These are phyloP conservation scores for Pedionomus torquatus DNA, from an alignment of 2,113 vertebrate species.

Conservation along the genomic window DNA sequence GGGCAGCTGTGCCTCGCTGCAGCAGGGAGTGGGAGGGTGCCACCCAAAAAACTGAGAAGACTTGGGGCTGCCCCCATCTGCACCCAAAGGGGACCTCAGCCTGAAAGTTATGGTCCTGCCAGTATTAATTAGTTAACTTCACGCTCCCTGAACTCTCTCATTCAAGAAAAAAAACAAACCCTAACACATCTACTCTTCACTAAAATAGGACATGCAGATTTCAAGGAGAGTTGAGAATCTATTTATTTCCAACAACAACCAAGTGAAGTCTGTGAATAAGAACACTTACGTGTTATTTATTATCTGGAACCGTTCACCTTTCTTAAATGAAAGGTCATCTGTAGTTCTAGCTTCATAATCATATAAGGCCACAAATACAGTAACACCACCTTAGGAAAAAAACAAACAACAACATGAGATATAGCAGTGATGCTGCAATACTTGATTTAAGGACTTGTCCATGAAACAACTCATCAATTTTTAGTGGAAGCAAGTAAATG, in stretches of 20 bases:
- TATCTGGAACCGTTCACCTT: slow-evolving; percentile 98
- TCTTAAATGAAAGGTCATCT: slow-evolving; percentile 97
- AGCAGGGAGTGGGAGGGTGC: not conserved
- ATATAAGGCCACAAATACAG: slow-evolving; percentile 98
- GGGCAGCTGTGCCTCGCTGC: not conserved
- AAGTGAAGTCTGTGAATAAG: not conserved
- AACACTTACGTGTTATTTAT: slow-evolving; percentile 97
- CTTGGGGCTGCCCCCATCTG: not conserved
- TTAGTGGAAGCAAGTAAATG: not conserved
- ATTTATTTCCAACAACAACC: not conserved
- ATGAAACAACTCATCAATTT: not conserved
- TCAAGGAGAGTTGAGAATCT: not conserved
- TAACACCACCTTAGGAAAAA: slow-evolving; percentile 87
- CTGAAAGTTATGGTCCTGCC: not conserved
- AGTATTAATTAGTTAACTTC: not conserved
- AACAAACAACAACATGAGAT: not conserved
- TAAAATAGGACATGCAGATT: not conserved
- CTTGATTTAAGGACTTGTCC: not conserved
- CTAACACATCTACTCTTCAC: not conserved
- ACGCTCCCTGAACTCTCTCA: not conserved
- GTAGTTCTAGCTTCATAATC: slow-evolving; percentile 98
- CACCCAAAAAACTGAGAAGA: not conserved
- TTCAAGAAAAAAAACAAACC: not conserved
- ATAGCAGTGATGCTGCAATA: not conserved
- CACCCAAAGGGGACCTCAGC: not conserved